phyloP scores from a whole-genome alignment of 1,140 invertebrate genomes.

The Onthophagus taurus region DNA sequence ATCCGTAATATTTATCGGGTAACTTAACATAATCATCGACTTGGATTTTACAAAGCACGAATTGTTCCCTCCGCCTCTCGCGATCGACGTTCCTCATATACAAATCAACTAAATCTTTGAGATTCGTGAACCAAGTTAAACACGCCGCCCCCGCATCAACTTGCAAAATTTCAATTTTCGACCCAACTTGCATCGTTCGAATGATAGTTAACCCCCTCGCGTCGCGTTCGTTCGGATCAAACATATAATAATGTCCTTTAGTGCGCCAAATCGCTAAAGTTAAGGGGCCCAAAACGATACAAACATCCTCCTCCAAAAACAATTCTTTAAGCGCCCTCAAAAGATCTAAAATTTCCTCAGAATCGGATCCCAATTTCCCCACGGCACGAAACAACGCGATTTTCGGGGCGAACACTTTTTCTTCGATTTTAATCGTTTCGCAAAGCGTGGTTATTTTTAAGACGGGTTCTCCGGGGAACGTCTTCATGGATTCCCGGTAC shows the following conservation, averaged over 20 bases:
- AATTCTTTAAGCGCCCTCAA: conserved; percentile 27
- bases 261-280: conserved; percentile 29
- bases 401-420: conserved; percentile 23
- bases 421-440: conserved; percentile 18
- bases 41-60: conserved; percentile 39
- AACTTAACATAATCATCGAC: conserved; percentile 37
- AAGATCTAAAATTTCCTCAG: conserved; percentile 27
- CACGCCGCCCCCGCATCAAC: conserved; percentile 26
- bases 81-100: conserved; percentile 37
- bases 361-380: conserved; percentile 25
- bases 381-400: conserved; percentile 18
- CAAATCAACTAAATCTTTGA: conserved; percentile 27
- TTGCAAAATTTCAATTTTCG: conserved; percentile 14
- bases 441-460: conserved; percentile 14
- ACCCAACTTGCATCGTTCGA: conserved; percentile 14
- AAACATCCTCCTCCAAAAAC: conserved; percentile 26
- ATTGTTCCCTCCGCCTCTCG: conserved; percentile 37
- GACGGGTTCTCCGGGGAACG: not conserved
- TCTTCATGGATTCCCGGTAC: conserved; percentile 16
- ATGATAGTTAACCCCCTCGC: conserved; percentile 19
- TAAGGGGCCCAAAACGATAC: conserved; percentile 29
- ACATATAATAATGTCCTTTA: conserved; percentile 27
- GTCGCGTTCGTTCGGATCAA: conserved; percentile 31
- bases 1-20: conserved; percentile 32
- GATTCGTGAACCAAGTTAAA: conserved; percentile 26